phyloP scores from a whole-genome alignment of 1,140 invertebrate species.

The Steinernema khuongi region DNA sequence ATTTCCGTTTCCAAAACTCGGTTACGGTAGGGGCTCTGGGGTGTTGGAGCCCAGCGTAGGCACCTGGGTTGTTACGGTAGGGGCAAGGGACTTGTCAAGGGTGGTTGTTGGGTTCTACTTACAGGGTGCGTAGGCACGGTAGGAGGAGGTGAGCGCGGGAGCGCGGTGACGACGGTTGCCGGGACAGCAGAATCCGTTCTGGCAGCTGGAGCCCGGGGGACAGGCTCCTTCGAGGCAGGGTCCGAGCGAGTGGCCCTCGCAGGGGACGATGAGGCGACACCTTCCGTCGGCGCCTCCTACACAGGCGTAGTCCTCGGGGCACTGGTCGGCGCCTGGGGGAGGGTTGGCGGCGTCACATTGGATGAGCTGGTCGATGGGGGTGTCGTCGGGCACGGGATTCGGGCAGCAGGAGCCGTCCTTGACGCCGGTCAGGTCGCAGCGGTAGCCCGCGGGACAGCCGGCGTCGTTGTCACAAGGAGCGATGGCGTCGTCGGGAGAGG shows the following conservation, averaged over 20 bases:
- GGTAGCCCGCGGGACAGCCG: slow-evolving; percentile 9
- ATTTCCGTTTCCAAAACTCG: too few species aligned
- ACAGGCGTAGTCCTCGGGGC: background rate
- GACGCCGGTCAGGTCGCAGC: background rate
- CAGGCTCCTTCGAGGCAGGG: slow-evolving; percentile 21
- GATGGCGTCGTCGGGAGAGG: background rate
- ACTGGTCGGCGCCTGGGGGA: background rate
- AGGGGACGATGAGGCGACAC: background rate
- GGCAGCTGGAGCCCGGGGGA: slow-evolving; percentile 23
- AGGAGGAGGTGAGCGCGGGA: background rate
- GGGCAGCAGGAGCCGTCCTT: background rate
- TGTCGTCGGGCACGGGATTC: background rate
- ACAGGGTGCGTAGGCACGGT: background rate
- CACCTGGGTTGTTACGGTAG: background rate
- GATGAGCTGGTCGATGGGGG: background rate
- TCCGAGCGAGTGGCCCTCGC: slow-evolving; percentile 4
- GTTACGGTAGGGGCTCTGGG: slow-evolving; percentile 24
- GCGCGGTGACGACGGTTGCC: slow-evolving; percentile 1
- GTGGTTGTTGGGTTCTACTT: too few species aligned
- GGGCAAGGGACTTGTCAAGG: background rate
- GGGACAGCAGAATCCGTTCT: slow-evolving; percentile 19
- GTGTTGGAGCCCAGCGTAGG: too few species aligned
- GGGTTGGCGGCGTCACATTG: background rate
- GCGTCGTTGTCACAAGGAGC: slow-evolving; percentile 17
- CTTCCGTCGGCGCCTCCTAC: background rate